A percentile compares a stretch with the other conserved stretches of the same genome.
Evolutionary conservation across 2,797 vertebrate species (phyloP).

Genomic region (Orestias chungarensis): DNA sequence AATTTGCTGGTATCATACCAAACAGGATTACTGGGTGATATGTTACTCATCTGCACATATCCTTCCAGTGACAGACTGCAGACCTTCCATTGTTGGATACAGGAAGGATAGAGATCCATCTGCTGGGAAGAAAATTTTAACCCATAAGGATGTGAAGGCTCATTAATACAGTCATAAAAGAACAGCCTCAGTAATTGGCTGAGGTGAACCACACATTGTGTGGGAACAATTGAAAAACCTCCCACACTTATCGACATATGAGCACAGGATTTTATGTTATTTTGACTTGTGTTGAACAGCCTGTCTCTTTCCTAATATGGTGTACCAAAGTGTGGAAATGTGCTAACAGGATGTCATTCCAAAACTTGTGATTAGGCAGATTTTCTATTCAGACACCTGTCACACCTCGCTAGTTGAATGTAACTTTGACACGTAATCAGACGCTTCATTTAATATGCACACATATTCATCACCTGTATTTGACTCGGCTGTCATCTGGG

Average conservation of each 20-base stretch:
- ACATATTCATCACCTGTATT: conserved; percentile 72
- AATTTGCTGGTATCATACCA: conserved; percentile 69
- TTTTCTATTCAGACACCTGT: conserved; percentile 72
- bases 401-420: conserved; percentile 63
- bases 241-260: conserved; percentile 19
- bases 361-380: conserved; percentile 71
- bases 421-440: conserved; percentile 69
- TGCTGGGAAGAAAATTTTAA: conserved; percentile 33
- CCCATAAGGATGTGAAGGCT: conserved; percentile 8
- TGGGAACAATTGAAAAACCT: conserved; percentile 38
- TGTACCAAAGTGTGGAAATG: conserved; percentile 46
- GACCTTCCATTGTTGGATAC: conserved; percentile 32
- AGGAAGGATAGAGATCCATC: conserved; percentile 37
- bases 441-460: conserved; percentile 63
- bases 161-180: conserved; percentile 34
- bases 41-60: conserved; percentile 58
- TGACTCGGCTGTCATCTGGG: conserved; percentile 64
- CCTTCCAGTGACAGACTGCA: conserved; percentile 49
- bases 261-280: conserved; percentile 44
- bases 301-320: conserved; percentile 49
- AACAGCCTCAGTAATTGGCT: conserved; percentile 50
- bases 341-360: conserved; percentile 61
- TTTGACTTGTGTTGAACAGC: conserved; percentile 45
- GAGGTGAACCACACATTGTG: conserved; percentile 35
- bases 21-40: conserved; percentile 70